Conservation (phyloP, 2,797 vertebrate genomes). For the Falco novaeseelandiae region DNA sequence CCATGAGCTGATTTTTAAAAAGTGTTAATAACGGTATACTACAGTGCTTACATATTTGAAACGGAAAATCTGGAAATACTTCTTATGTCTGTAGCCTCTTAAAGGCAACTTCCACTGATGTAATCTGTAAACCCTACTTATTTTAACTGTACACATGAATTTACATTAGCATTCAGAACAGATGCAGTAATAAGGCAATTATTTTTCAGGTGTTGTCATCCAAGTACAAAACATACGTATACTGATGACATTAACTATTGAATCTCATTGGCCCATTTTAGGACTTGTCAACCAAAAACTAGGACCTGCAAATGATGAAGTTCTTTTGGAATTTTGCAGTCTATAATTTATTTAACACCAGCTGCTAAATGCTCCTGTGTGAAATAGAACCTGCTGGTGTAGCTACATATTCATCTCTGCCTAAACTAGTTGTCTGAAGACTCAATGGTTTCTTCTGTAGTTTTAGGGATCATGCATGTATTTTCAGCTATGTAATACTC, state of each 20-base stretch:
- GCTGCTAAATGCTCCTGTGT: background rate
- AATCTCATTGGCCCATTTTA: background rate
- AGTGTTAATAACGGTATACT: background rate
- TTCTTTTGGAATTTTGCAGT: background rate
- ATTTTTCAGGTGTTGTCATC: background rate
- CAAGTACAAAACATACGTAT: background rate
- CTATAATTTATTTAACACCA: background rate
- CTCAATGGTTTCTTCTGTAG: background rate
- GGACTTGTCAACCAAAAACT: background rate
- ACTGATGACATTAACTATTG: slow-evolving; percentile 9
- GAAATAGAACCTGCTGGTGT: background rate
- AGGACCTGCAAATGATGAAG: background rate
- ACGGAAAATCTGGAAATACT: background rate
- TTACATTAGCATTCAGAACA: background rate
- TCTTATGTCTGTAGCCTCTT: background rate
- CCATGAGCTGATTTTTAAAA: background rate
- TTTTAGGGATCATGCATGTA: background rate
- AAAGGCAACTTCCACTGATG: background rate
- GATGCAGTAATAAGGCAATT: background rate
- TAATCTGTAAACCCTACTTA: background rate
- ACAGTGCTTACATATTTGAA: background rate
- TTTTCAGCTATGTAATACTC: background rate
- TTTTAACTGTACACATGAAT: background rate
- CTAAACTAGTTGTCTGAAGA: background rate
- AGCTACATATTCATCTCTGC: background rate